Base-by-base conservation (phyloP, 2,888 invertebrate species). In the Encarsia formosa region DNA sequence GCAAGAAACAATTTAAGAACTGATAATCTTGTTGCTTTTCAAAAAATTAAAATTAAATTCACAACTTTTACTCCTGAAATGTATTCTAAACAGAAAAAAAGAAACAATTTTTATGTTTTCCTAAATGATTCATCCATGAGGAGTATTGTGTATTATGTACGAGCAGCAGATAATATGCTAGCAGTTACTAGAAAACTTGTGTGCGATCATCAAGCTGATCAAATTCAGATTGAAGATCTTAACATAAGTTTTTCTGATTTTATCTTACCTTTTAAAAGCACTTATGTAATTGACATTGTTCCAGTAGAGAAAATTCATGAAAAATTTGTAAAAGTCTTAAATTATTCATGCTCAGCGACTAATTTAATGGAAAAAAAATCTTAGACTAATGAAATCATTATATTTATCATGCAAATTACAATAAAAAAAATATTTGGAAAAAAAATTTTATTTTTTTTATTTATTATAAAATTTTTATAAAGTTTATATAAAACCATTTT, bases 61-160 rank as follows among this genome's bases (percentile, higher is more conserved):
- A 22, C 44, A 41, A 18, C 47, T 18, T 52, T 41, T 42, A 52
- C 56, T 3, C 52, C 52, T 2, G 24, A 38, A 20, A 34, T 22
- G 11, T 51, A 46, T 53, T 39, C 9, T 9, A 38, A 23, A 44
- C 42, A 57, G 49, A 52, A 19, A 13, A 48, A 45, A 26, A 37
- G 19, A 40, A 35, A 41, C 5, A 57, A 54, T 41, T 42, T 13
- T 23, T 19, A n/a, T 29, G 35, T 52, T 4, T 34, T 9, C 18
- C 54, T 48, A 38, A 43, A 40, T 29, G 35, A 54, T 37, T n/a
- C 8, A 9, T 18, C 24, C 15, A 41, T 38, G 29, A 34, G 34
- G 19, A 31, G 34, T 23, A 31, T 49, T 22, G 4, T 22, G 13
- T 45, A 22, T 45, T 54, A 31, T 34, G 16, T 40, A 0, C 11